A percentile compares a stretch with the other conserved stretches of the same genome.
Conservation (phyloP, 1,140 invertebrate species). For the Brachionus paranguensis region DNA sequence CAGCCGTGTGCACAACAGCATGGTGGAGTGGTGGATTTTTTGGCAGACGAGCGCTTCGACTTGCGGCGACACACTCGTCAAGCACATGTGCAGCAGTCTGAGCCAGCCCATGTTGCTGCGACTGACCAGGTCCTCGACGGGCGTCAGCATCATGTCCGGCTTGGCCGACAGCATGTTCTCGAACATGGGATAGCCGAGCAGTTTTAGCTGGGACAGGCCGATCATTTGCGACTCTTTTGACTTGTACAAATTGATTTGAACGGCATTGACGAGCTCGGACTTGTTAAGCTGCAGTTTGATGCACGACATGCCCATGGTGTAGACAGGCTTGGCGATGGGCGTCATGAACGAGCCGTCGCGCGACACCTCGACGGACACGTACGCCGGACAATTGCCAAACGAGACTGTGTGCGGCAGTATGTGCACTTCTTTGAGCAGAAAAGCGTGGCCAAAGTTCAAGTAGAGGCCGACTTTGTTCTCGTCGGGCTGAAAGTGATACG, state of each 20-base stretch:
- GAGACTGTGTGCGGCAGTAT: constrained; percentile 77
- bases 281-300: constrained; percentile 73
- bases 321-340: constrained; percentile 64
- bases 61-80: constrained; percentile 52
- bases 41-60: constrained; percentile 45
- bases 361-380: constrained; percentile 74
- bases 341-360: constrained; percentile 58
- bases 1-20: constrained; percentile 66
- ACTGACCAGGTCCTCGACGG: constrained; percentile 50
- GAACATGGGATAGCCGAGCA: constrained; percentile 73
- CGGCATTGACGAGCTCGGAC: constrained; percentile 67
- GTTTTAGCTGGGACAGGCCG: constrained; percentile 75
- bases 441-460: constrained; percentile 78
- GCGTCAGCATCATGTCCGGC: constrained; percentile 43
- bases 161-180: constrained; percentile 53
- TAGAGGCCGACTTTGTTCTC: constrained; percentile 78
- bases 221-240: constrained; percentile 78
- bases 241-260: constrained; percentile 66
- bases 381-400: constrained; percentile 76
- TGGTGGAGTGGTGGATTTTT: constrained; percentile 57
- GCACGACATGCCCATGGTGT: constrained; percentile 74
- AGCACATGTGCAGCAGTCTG: constrained; percentile 64
- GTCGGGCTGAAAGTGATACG: constrained; percentile 84
- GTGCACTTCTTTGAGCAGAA: constrained; percentile 78
- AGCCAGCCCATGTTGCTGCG: constrained; percentile 64